Conservation (phyloP, 2,888 invertebrate genomes). For the Sphaeridia pumilis region DNA sequence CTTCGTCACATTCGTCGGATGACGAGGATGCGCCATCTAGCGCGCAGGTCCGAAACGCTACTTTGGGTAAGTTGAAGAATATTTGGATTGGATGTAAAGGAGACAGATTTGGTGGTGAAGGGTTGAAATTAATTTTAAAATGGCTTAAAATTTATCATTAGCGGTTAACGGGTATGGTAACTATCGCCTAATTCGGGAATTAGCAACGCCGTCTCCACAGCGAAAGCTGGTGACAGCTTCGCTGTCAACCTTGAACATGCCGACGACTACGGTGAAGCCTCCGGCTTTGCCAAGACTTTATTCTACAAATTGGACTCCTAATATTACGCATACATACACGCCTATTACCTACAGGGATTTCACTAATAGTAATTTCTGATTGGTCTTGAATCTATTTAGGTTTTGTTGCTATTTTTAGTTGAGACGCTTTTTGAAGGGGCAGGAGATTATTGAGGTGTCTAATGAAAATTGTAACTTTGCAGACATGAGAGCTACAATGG, state of each 20-base stretch:
- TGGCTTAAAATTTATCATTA: constrained; percentile 5
- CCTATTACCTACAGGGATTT: constrained; percentile 28
- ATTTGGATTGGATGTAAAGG: background rate
- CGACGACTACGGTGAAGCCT: constrained; percentile 20
- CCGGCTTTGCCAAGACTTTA: constrained; percentile 34
- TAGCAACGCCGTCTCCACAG: constrained; percentile 18
- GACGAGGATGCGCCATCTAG: constrained; percentile 47
- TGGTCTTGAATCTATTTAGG: background rate
- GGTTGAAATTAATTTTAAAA: background rate
- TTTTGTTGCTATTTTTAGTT: background rate
- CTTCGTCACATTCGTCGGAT: constrained; percentile 91
- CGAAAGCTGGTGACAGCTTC: constrained; percentile 32
- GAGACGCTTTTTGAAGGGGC: background rate
- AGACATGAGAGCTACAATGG: constrained; percentile 5
- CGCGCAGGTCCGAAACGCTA: constrained; percentile 22
- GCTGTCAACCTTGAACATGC: constrained; percentile 31
- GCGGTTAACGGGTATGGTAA: constrained; percentile 24
- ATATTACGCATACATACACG: constrained; percentile 25
- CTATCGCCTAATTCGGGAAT: constrained; percentile 21
- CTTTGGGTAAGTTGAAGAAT: constrained; percentile 25
- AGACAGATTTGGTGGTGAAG: background rate
- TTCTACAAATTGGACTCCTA: constrained; percentile 36
- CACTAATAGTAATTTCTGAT: constrained; percentile 20
- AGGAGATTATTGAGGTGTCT: background rate
- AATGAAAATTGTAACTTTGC: background rate